Conservation (phyloP, 2,113 vertebrate species). For the Festucalex cinctus region DNA sequence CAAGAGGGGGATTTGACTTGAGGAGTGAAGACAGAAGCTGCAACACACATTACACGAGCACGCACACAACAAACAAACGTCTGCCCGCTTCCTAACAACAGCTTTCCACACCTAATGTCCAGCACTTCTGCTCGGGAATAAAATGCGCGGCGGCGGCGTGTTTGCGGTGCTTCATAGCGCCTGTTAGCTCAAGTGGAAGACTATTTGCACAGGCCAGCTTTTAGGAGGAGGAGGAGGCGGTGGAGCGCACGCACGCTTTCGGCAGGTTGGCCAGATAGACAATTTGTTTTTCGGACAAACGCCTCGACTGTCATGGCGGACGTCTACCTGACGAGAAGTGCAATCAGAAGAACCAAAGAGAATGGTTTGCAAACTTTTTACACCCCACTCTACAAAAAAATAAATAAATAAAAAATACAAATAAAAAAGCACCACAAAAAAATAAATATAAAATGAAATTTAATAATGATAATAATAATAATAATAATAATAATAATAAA, state of each 20-base stretch:
- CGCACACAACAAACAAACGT: conserved; percentile 73
- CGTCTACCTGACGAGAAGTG: conserved; percentile 29
- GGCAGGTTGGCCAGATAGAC: conserved; percentile 58
- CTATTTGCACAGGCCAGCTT: conserved; percentile 89
- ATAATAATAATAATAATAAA: too few relatives aligned
- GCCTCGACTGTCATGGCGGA: conserved; percentile 52
- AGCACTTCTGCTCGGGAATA: conserved; percentile 92
- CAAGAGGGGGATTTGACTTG: conserved; percentile 93
- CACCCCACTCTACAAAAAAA: too few relatives aligned
- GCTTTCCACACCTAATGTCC: conserved; percentile 93
- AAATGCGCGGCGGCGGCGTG: conserved; percentile 88
- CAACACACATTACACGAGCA: conserved; percentile 78
- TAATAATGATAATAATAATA: too few relatives aligned
- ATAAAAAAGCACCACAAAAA: neutral
- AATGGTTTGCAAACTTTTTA: neutral
- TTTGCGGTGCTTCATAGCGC: conserved; percentile 85
- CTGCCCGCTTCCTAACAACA: conserved; percentile 98
- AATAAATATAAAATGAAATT: too few relatives aligned
- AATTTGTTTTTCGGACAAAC: conserved; percentile 64
- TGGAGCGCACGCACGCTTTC: conserved; percentile 46
- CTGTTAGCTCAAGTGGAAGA: conserved; percentile 91
- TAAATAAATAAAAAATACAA: neutral
- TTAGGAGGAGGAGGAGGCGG: conserved; percentile 69
- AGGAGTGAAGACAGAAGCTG: conserved; percentile 91
- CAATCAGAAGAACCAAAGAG: conserved; percentile 4